A percentile compares a stretch with the other conserved stretches of the same genome.
Conservation (phyloP, 2,888 invertebrate genomes). For the Macropis europaea region DNA sequence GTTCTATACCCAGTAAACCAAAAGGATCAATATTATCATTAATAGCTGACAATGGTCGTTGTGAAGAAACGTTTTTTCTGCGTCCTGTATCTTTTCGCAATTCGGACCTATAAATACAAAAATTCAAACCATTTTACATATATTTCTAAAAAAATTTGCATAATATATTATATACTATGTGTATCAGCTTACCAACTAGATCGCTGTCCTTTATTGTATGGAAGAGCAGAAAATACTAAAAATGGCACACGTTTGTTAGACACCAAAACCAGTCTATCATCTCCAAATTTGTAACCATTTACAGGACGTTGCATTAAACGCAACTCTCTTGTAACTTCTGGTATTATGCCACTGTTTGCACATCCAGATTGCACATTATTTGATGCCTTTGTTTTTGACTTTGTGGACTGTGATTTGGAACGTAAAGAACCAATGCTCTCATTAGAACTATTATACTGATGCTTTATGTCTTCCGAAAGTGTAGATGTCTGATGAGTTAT, state of each 20-base stretch:
- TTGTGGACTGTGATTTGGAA: slow-evolving; percentile 82
- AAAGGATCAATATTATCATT: slow-evolving; percentile 93
- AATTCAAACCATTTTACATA: neutral
- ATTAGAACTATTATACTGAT: slow-evolving; percentile 88
- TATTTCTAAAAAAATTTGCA: neutral
- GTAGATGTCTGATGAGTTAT: slow-evolving; percentile 79
- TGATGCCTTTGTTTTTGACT: slow-evolving; percentile 80
- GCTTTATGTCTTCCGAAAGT: slow-evolving; percentile 81
- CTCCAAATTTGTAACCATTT: slow-evolving; percentile 86
- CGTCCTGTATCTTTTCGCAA: slow-evolving; percentile 87
- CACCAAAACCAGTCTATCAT: slow-evolving; percentile 91
- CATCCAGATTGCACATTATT: slow-evolving; percentile 83
- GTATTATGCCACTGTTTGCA: slow-evolving; percentile 72
- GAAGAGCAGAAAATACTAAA: slow-evolving; percentile 92
- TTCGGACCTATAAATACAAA: slow-evolving; percentile 81
- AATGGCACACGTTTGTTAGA: slow-evolving; percentile 90
- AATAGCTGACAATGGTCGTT: slow-evolving; percentile 90
- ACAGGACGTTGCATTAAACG: slow-evolving; percentile 81
- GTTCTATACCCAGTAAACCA: slow-evolving; percentile 90
- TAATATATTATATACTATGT: neutral
- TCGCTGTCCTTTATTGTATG: slow-evolving; percentile 87
- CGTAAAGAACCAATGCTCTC: slow-evolving; percentile 88
- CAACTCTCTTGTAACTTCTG: slow-evolving; percentile 78
- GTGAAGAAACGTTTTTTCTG: slow-evolving; percentile 90
- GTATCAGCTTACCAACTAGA: slow-evolving; percentile 82